These are phyloP conservation scores for Thera obeliscata DNA, from an alignment of 2,888 invertebrate genomes.

Conservation along the genomic window DNA sequence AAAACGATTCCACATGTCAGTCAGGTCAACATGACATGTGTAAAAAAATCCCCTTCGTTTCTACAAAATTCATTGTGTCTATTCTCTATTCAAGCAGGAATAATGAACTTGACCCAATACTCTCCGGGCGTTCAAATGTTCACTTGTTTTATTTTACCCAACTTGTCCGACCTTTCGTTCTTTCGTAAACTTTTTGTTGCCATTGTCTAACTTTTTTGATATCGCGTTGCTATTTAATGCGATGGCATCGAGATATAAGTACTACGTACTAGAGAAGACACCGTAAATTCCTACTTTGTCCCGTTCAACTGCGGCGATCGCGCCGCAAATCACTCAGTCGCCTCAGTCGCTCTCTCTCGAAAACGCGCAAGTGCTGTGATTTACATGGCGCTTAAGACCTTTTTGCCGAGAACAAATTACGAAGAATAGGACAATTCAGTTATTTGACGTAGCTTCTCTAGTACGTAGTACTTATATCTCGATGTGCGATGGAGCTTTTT, in stretches of 20 bases:
- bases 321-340: too few species aligned
- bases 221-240: constrained; percentile 6
- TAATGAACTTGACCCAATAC: constrained; percentile 74
- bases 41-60: constrained; percentile 15
- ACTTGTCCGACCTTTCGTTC: constrained; percentile 47
- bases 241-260: background rate
- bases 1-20: background rate
- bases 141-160: constrained; percentile 38
- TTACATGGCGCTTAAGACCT: too few species aligned
- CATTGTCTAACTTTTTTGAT: constrained; percentile 33
- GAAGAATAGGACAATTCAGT: too few species aligned
- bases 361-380: too few species aligned
- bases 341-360: too few species aligned
- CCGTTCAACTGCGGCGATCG: too few species aligned
- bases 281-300: too few species aligned
- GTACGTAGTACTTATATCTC: too few species aligned
- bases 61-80: constrained; percentile 5
- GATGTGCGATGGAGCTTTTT: too few species aligned
- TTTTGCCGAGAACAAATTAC: too few species aligned
- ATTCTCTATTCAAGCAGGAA: constrained; percentile 55
- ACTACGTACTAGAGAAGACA: too few species aligned
- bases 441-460: too few species aligned
- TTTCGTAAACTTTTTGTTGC: constrained; percentile 59
- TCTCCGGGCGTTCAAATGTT: constrained; percentile 41
- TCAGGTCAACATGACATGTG: background rate